Conservation (phyloP, 2,888 invertebrate species). For the Nebria brevicollis region DNA sequence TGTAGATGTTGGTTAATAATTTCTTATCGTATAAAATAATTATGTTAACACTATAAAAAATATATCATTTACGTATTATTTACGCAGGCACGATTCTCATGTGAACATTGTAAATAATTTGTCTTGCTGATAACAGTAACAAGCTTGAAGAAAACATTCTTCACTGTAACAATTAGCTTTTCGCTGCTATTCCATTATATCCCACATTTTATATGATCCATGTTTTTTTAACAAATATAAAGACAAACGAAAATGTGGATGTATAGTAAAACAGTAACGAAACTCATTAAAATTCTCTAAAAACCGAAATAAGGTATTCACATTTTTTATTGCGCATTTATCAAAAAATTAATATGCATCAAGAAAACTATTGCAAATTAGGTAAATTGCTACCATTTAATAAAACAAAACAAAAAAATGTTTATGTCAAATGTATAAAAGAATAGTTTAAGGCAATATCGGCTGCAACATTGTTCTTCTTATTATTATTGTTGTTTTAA, state of each 20-base stretch:
- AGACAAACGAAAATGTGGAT: neutral
- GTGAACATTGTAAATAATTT: neutral
- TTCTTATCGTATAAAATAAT: neutral
- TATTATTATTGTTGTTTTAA: neutral
- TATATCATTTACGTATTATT: neutral
- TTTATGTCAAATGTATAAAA: too few species aligned
- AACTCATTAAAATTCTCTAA: neutral
- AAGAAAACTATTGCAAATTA: neutral
- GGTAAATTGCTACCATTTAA: neutral
- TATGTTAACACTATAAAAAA: slow-evolving; percentile 1
- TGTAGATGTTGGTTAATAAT: neutral
- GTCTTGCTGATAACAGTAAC: neutral
- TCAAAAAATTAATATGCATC: neutral
- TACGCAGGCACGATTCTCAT: neutral
- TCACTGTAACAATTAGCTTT: neutral
- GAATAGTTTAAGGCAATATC: too few species aligned
- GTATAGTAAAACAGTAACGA: neutral
- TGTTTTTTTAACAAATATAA: neutral
- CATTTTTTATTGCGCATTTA: neutral
- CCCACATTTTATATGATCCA: neutral
- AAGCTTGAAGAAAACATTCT: neutral
- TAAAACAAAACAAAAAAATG: neutral
- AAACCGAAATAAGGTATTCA: neutral
- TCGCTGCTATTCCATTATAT: neutral
- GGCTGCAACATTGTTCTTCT: neutral